Evolutionary conservation across 1,140 invertebrate genomes (phyloP).

Genomic region (Drosophila tropicalis): DNA sequence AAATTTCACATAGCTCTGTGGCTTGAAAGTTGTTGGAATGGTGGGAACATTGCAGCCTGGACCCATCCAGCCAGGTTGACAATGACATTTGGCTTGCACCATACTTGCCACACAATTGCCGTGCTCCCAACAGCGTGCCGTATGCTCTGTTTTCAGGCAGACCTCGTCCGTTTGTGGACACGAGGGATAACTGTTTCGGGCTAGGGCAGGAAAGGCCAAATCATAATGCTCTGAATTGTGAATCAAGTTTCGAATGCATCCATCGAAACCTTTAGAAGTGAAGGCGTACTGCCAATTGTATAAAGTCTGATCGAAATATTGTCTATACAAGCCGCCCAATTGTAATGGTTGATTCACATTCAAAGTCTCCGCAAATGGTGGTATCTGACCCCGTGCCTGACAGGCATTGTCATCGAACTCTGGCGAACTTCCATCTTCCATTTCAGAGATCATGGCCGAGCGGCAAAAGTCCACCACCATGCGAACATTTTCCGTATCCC

Average conservation of each 20-base stretch:
- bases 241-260: slow-evolving; percentile 88
- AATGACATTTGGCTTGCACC: slow-evolving; percentile 86
- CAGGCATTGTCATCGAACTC: slow-evolving; percentile 86
- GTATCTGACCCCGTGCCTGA: slow-evolving; percentile 86
- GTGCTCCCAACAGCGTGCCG: slow-evolving; percentile 85
- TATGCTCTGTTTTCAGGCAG: slow-evolving; percentile 84
- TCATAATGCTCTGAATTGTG: slow-evolving; percentile 89
- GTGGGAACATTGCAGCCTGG: slow-evolving; percentile 85
- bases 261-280: slow-evolving; percentile 85
- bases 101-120: slow-evolving; percentile 87
- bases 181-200: slow-evolving; percentile 84
- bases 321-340: slow-evolving; percentile 86
- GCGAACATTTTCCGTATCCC: slow-evolving; percentile 86
- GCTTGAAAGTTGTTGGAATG: slow-evolving; percentile 86
- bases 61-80: slow-evolving; percentile 87
- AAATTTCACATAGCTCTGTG: slow-evolving; percentile 88
- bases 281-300: slow-evolving; percentile 85
- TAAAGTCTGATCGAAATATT: slow-evolving; percentile 84
- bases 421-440: slow-evolving; percentile 85
- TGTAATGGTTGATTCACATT: slow-evolving; percentile 89
- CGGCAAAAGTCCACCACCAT: slow-evolving; percentile 88
- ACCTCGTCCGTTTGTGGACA: slow-evolving; percentile 86
- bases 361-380: slow-evolving; percentile 88
- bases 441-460: slow-evolving; percentile 84
- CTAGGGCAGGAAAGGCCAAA: slow-evolving; percentile 85